Evolutionary conservation across 2,797 vertebrate species (phyloP).

Genomic region (Phoeniculus purpureus): DNA sequence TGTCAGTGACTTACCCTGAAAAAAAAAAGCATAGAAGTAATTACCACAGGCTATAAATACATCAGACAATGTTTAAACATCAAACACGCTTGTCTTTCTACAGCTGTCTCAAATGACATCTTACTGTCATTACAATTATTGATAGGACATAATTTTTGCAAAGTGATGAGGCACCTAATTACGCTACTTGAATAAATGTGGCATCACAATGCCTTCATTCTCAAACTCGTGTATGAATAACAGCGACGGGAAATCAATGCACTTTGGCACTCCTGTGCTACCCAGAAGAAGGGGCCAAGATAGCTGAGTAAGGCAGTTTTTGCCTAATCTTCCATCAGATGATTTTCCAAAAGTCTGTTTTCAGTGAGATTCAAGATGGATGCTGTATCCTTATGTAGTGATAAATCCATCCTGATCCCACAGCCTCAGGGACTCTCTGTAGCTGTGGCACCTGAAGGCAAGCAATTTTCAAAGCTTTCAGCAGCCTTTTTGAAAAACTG

Average conservation of each 20-base stretch:
- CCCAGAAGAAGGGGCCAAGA: neutral
- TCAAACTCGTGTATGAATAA: neutral
- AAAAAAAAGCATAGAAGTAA: neutral
- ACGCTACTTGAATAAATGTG: neutral
- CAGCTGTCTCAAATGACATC: neutral
- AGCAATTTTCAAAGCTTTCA: neutral
- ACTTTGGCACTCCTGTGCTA: neutral
- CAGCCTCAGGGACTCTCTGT: neutral
- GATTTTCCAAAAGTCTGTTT: neutral
- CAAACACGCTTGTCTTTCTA: neutral
- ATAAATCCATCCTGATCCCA: neutral
- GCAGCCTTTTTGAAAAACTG: neutral
- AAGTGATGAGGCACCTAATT: neutral
- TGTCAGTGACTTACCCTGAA: neutral
- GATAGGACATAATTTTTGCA: neutral
- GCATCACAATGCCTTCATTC: neutral
- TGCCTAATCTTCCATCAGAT: conserved; percentile 1
- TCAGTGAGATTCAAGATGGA: conserved; percentile 17
- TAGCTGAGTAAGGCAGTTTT: neutral
- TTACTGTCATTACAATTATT: neutral
- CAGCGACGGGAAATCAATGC: neutral
- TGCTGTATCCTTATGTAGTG: neutral
- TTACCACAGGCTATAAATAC: neutral
- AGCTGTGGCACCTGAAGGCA: neutral
- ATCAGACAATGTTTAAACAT: neutral